A percentile compares a stretch with the other conserved stretches of the same genome.
phyloP scores from a whole-genome alignment of 2,888 invertebrate genomes.

The Catocala nupta region DNA sequence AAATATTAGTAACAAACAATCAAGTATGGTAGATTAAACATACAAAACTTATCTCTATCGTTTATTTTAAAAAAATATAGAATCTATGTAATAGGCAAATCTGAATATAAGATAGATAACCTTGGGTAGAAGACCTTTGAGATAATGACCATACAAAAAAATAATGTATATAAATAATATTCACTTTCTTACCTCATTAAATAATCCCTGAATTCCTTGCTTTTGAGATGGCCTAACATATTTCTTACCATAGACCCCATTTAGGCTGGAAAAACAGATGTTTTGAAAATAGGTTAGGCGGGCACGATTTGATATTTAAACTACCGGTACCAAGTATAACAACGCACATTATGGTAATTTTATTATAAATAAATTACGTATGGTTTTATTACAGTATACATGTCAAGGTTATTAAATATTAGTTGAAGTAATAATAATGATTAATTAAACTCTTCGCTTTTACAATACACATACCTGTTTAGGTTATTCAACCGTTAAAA shows the following conservation, averaged over 20 bases:
- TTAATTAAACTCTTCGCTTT: neutral
- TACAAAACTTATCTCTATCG: too few species aligned
- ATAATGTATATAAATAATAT: neutral
- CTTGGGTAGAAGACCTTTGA: too few species aligned
- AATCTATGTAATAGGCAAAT: neutral
- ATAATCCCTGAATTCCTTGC: slow-evolving; percentile 94
- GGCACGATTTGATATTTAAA: neutral
- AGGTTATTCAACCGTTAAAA: neutral
- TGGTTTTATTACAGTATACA: slow-evolving; percentile 35
- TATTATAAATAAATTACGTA: slow-evolving; percentile 50
- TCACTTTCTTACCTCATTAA: slow-evolving; percentile 90
- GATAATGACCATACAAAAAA: neutral
- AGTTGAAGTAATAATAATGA: slow-evolving; percentile 5
- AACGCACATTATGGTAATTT: slow-evolving; percentile 35
- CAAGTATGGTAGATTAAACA: too few species aligned
- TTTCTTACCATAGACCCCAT: slow-evolving; percentile 75
- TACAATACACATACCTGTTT: slow-evolving; percentile 20
- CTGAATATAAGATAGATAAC: too few species aligned
- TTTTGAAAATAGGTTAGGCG: neutral
- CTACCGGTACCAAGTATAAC: neutral
- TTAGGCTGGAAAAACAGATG: slow-evolving; percentile 62
- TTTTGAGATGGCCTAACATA: slow-evolving; percentile 89
- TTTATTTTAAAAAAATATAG: too few species aligned
- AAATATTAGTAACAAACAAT: too few species aligned
- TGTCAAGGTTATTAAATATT: slow-evolving; percentile 66